Base-by-base conservation (phyloP, 2,888 invertebrate species). In the Scotopteryx bipunctaria region DNA sequence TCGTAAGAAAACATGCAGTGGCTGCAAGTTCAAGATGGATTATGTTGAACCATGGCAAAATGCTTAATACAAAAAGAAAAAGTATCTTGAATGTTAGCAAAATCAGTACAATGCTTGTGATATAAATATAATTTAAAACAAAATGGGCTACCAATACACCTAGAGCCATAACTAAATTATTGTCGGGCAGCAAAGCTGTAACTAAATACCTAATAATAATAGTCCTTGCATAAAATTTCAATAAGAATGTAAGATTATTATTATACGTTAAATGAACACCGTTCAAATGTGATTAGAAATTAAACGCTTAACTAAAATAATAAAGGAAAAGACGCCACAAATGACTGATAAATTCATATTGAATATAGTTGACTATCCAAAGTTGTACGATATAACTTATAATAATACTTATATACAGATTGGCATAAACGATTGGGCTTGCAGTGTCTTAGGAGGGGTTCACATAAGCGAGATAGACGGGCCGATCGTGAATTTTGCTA, bases 101-200 rank as follows among this genome's bases (percentile, higher is more conserved):
- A 64, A 61, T 65, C 66, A 54, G 62, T 61, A 69, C 69, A 75
- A 76, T 73, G 73, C 67, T 71, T 68, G 65, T 41, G 36, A 48
- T 40, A 57, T 48, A 63, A 66, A 64, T n/a, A n/a, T n/a, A 59
- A 63, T 57, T 59, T 63, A 69, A 62, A 69, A 66, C 63, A 68
- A 66, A 63, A 5, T 32, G 36, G 45, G 21, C 38, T 54, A 55
- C 41, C 31, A 58, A 67, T 67, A 69, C 67, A 63, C 64, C 69
- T 72, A 79, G 69, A 81, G 75, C 73, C 74, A 57, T 74, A 68
- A 62, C 73, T 64, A 60, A 78, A 79, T 82, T 83, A 83, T 84
- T 85, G 83, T 85, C 86, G 75, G 74, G 76, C 85, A 86, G 83
- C 83, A 78, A 80, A 74, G 73, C 76, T 75, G 71, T 68, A 66